Evolutionary conservation across 2,113 vertebrate genomes (phyloP).

Genomic region (Gallinago paraguaiae): DNA sequence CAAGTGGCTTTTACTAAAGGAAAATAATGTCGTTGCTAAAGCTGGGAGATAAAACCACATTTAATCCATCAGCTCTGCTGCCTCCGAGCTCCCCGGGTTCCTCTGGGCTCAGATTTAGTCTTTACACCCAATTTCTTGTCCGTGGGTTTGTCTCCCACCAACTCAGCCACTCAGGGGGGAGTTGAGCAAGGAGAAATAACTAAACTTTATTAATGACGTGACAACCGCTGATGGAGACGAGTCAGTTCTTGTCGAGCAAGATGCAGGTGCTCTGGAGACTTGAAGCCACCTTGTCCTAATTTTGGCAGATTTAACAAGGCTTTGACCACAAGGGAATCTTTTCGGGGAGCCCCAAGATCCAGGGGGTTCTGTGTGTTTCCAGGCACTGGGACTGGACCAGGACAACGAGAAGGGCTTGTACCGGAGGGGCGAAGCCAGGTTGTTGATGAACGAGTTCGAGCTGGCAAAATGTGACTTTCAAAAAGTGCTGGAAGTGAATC

Average conservation of each 20-base stretch:
- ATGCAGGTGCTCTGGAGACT: neutral
- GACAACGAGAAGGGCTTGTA: slow-evolving; percentile 93
- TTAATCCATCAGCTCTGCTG: neutral
- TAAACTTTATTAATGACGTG: neutral
- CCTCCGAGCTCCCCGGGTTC: neutral
- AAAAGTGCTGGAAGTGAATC: slow-evolving; percentile 88
- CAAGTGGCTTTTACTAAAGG: neutral
- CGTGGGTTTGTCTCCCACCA: neutral
- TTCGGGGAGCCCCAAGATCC: neutral
- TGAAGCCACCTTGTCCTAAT: neutral
- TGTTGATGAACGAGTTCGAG: slow-evolving; percentile 89
- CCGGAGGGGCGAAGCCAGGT: slow-evolving; percentile 87
- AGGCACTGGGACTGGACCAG: slow-evolving; percentile 89
- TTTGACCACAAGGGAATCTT: neutral
- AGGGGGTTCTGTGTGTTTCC: neutral
- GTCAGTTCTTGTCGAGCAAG: neutral
- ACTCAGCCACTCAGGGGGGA: neutral
- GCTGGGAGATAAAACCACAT: neutral
- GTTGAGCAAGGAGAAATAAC: neutral
- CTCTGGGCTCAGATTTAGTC: neutral
- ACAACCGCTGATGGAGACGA: neutral
- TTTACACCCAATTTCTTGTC: neutral
- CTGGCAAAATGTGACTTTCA: slow-evolving; percentile 88
- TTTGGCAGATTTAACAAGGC: neutral
- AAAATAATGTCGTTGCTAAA: neutral